Evolutionary conservation across 1,140 invertebrate genomes (phyloP), one percentile per base, ranked within the genome.

Genomic region (Lordiphosa collinella): DNA sequence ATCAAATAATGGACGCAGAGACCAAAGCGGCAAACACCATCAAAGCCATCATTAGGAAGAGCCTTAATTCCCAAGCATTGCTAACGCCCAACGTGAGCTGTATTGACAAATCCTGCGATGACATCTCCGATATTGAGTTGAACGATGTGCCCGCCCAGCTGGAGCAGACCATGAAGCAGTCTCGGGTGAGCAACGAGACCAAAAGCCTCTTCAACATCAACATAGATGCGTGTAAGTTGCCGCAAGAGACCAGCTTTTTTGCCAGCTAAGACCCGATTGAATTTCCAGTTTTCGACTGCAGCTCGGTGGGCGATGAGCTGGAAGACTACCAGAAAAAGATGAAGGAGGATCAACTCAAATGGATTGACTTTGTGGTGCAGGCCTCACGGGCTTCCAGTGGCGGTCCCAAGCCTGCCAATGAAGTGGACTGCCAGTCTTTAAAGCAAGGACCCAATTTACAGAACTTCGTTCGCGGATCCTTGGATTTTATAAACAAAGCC

Each of bases 151-250:
- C 52, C 4, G 53, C 64, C 4, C 37, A 62, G n/a, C 32, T 80
- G 11, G 76, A 82, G 4, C 62, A 71, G n/a, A 36, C 56, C 0
- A 36, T 16, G n/a, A 63, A 40, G 6, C 44, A n/a, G 6, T 14
- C 4, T 3, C 18, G 41, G 25, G 8, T 5, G 8, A 29, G 25
- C 25, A 43, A 62, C 13, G 34, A 47, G 18, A 29, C 40, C 11
- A 29, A 43, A 18, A 78, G 73, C 14, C 18, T 82, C 8, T 80
- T 80, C 4, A 68, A 76, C 9, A 48, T 82, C 16, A 40, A 69
- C 16, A 16, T 70, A 5, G 53, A 36, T 1, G 71, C 63, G 12
- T 22, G 76, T 76, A 31, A 56, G 57, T 37, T 0, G 0, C 6
- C 6, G 25, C 25, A 29, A 29, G 6, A 29, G 2, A 7, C 8